Conservation (phyloP, 1,140 invertebrate species). For the Bombus sylvicola region DNA sequence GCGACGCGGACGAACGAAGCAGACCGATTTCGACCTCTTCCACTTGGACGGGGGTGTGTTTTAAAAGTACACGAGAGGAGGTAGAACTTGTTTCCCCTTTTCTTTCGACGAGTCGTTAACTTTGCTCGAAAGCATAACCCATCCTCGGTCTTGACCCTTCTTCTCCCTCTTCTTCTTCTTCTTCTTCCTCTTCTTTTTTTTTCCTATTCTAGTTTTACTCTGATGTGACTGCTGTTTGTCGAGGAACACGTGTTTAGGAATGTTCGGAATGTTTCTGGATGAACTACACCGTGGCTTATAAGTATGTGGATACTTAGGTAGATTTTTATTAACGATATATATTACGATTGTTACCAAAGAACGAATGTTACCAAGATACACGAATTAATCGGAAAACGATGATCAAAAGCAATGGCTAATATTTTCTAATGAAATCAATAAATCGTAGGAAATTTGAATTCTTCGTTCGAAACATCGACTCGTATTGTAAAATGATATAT, state of each 20-base stretch:
- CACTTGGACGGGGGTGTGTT: conserved; percentile 12
- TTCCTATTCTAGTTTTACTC: neutral
- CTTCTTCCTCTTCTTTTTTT: neutral
- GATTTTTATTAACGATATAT: no score
- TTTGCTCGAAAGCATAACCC: conserved; percentile 26
- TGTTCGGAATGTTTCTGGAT: neutral
- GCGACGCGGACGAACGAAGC: conserved; percentile 2
- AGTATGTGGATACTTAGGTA: no score
- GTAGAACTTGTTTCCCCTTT: conserved; percentile 10
- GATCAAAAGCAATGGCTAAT: no score
- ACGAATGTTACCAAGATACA: no score
- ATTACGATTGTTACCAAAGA: no score
- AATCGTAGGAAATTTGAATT: no score
- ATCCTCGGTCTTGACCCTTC: neutral
- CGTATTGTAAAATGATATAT: no score
- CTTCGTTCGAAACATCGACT: no score
- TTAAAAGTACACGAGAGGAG: conserved; percentile 24
- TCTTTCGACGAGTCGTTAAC: conserved; percentile 29
- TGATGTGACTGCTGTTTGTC: neutral
- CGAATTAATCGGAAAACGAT: no score
- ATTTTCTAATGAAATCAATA: no score
- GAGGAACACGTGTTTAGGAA: conserved; percentile 10
- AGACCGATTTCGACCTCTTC: conserved; percentile 32
- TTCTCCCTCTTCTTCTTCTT: no score
- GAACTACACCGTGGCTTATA: no score